phyloP scores from a whole-genome alignment of 2,797 vertebrate genomes.

The Dipus sagitta region DNA sequence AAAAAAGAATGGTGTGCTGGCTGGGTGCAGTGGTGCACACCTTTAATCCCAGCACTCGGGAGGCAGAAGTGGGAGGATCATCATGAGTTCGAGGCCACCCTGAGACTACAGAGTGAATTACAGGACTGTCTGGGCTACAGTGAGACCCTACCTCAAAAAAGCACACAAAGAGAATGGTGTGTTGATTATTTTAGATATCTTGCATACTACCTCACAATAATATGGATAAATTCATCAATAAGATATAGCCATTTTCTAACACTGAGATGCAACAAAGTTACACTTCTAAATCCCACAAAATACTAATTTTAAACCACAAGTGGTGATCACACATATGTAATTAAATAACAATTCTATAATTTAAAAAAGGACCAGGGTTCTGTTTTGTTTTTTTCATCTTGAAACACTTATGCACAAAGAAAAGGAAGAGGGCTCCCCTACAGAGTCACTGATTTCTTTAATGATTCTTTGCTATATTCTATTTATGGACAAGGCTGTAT shows the following conservation, averaged over 20 bases:
- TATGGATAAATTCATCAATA: slow-evolving; percentile 55
- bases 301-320: slow-evolving; percentile 57
- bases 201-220: slow-evolving; percentile 29
- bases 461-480: slow-evolving; percentile 26
- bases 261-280: slow-evolving; percentile 21
- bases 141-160: too few species aligned
- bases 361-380: slow-evolving; percentile 51
- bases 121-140: too few species aligned
- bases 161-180: background rate
- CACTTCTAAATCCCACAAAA: slow-evolving; percentile 60
- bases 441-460: slow-evolving; percentile 19
- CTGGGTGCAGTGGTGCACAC: too few species aligned
- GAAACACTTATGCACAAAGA: slow-evolving; percentile 38
- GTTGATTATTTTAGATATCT: slow-evolving; percentile 43
- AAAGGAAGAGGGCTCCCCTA: slow-evolving; percentile 44
- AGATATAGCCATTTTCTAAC: slow-evolving; percentile 54
- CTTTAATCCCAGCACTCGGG: too few species aligned
- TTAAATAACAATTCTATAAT: slow-evolving; percentile 54
- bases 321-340: background rate
- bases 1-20: background rate
- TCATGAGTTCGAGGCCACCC: too few species aligned
- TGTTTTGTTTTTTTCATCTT: slow-evolving; percentile 13
- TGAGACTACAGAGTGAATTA: too few species aligned
- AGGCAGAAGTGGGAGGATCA: too few species aligned
- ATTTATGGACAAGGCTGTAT: slow-evolving; percentile 7